A percentile compares a stretch with the other conserved stretches of the same genome.
Evolutionary conservation across 2,113 vertebrate genomes (phyloP).

Genomic region (Morone chrysops): DNA sequence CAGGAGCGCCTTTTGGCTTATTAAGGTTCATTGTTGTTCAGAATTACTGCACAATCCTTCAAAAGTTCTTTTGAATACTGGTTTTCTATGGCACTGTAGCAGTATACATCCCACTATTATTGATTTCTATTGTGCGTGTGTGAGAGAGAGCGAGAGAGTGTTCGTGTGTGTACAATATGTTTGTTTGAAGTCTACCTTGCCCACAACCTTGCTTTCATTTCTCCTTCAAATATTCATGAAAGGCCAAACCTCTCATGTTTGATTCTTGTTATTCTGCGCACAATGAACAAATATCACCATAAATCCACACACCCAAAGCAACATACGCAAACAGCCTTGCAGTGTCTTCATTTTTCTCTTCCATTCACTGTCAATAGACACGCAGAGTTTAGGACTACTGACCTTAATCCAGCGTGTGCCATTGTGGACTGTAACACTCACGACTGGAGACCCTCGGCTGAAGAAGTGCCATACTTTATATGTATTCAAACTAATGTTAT

Average conservation of each 20-base stretch:
- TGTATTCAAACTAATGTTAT: not conserved
- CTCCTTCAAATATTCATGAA: slow-evolving; percentile 43
- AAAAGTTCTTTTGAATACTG: not conserved
- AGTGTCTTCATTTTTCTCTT: no score
- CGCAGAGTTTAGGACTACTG: not conserved
- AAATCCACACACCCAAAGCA: not conserved
- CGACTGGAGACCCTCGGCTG: not conserved
- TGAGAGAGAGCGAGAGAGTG: not conserved
- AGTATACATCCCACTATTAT: not conserved
- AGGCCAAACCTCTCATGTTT: slow-evolving; percentile 11
- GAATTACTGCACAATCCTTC: no score
- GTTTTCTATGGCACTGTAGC: not conserved
- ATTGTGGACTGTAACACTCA: not conserved
- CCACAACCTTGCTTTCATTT: slow-evolving; percentile 27
- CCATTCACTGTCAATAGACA: not conserved
- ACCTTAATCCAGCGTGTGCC: not conserved
- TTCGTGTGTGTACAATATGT: not conserved
- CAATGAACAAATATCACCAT: not conserved
- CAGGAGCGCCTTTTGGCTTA: not conserved
- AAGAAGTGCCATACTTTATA: not conserved
- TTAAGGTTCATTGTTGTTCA: not conserved
- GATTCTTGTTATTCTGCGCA: slow-evolving; percentile 1
- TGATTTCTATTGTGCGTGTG: slow-evolving; percentile 18
- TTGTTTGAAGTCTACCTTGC: slow-evolving; percentile 36
- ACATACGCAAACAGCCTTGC: not conserved